Evolutionary conservation across 2,888 invertebrate genomes (phyloP).

Genomic region (Cremastinae sp.): DNA sequence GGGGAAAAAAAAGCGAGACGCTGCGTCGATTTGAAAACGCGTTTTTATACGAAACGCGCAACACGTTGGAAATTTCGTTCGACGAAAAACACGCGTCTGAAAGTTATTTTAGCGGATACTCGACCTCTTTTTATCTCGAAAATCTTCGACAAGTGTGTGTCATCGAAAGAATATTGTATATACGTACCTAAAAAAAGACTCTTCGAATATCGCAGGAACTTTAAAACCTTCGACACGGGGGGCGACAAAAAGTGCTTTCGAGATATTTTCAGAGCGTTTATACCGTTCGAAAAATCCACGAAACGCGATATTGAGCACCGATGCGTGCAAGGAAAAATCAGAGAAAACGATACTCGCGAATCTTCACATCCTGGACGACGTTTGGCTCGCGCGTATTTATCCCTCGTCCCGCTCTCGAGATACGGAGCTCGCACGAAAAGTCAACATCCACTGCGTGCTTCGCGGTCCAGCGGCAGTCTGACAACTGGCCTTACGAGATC

Average conservation of each 20-base stretch:
- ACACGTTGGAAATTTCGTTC: too few species aligned
- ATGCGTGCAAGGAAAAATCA: not conserved
- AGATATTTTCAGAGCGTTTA: slow-evolving; percentile 3
- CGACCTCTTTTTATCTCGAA: too few species aligned
- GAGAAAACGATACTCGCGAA: slow-evolving; percentile 27
- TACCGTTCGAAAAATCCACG: not conserved
- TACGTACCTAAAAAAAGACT: slow-evolving; percentile 45
- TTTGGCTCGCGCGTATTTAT: slow-evolving; percentile 21
- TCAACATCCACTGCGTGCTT: slow-evolving; percentile 69
- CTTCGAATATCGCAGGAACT: not conserved
- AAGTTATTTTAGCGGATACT: too few species aligned
- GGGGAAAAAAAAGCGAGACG: not conserved
- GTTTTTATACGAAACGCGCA: not conserved
- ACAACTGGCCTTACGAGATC: slow-evolving; percentile 69
- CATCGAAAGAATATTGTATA: not conserved
- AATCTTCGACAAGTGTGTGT: not conserved
- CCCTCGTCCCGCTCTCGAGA: slow-evolving; percentile 34
- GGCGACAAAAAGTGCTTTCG: not conserved
- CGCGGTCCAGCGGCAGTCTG: slow-evolving; percentile 76
- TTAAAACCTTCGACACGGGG: not conserved
- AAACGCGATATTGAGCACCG: slow-evolving; percentile 8
- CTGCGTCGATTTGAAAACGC: not conserved
- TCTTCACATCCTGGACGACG: slow-evolving; percentile 51
- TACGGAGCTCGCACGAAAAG: slow-evolving; percentile 49
- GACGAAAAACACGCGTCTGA: too few species aligned